A percentile compares a stretch with the other conserved stretches of the same genome.
phyloP scores from a whole-genome alignment of 2,888 invertebrate species.

The Microchrysa polita region DNA sequence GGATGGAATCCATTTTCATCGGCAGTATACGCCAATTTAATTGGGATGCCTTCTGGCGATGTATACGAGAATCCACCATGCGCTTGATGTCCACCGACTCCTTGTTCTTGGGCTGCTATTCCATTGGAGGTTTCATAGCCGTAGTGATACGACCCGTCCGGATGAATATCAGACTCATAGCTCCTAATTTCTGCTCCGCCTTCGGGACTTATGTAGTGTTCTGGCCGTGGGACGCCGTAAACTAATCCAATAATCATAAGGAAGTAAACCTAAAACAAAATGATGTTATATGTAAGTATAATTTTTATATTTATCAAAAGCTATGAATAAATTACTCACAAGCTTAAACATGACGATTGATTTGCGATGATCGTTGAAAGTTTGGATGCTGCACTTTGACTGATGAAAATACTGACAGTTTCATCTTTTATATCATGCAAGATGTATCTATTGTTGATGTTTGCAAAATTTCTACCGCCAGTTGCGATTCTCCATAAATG shows the following conservation, averaged over 20 bases:
- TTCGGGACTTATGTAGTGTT: neutral
- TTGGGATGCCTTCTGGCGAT: neutral
- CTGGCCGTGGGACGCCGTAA: neutral
- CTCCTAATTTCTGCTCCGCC: neutral
- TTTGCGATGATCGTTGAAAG: neutral
- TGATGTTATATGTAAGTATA: neutral
- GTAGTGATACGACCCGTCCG: neutral
- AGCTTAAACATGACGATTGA: neutral
- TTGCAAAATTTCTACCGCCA: neutral
- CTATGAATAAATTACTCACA: neutral
- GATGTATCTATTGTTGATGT: neutral
- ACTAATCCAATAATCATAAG: neutral
- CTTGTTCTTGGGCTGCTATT: neutral
- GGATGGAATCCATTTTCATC: constrained; percentile 11
- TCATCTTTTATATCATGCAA: neutral
- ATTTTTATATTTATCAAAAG: neutral
- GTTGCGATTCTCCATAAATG: neutral
- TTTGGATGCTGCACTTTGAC: neutral
- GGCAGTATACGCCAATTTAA: neutral
- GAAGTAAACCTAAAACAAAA: neutral
- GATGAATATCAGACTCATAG: neutral
- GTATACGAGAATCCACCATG: neutral
- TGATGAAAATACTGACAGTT: neutral
- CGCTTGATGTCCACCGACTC: neutral
- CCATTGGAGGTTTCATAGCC: neutral